Evolutionary conservation across 2,113 vertebrate species (phyloP), one percentile per base, ranked within the genome.

Genomic region (Phrynocephalus versicolor): DNA sequence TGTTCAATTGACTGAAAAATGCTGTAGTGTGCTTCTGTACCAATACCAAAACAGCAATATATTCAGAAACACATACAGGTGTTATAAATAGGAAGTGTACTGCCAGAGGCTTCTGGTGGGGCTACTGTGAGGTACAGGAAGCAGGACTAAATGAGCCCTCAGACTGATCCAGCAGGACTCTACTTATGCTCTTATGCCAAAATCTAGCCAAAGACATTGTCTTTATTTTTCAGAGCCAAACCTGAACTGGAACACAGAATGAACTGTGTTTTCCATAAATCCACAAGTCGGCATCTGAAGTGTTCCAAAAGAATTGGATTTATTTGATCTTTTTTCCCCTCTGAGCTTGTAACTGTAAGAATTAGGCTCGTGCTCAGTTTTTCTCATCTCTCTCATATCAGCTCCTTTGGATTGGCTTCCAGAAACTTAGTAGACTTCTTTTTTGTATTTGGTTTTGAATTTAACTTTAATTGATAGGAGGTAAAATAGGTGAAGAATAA

Each of bases 1-100:
- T 71, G 30, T 73, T 45, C 94, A 93, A 92, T 86, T 91, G 37
- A 90, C 85, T n/a, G n/a, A 79, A 12, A 86, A 85, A 30, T 82
- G 78, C 90, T 76, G n/a, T 74, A 83, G 0, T 82, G 58, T 83
- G 0, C 1, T 62, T 16, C 25, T 45, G 79, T 12, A 85, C 37
- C 27, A 81, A 14, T 2, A 51, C 45, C 45, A 51, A 51, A 51
- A 51, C 39, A 75, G 74, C 30, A 51, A 51, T 79, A 4, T 70
- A 85, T 27, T 6, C 41, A 75, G 64, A 39, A 81, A 74, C 14
- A 64, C 64, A 45, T 87, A 33, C 58, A 3, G 14, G 84, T 75
- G 37, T 60, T 25, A n/a, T 80, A 71, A 13, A 15, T 0, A 0
- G 0, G 45, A 92, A n/a, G n/a, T n/a, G n/a, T n/a, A n/a, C n/a